Conservation (phyloP, 92 coral and sea anemone species). For the Zoanthus sansibaricus region DNA sequence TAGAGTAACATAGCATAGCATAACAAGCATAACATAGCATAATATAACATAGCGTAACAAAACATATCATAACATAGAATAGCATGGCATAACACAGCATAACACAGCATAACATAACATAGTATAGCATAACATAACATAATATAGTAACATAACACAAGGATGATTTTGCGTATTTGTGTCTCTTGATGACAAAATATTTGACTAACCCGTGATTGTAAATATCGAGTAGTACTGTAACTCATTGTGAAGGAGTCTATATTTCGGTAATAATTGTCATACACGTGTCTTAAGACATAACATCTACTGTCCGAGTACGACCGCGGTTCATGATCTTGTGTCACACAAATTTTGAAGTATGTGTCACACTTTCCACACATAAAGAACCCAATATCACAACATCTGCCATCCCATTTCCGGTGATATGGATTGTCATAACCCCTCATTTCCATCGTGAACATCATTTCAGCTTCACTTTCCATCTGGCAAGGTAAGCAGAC, state of each 20-base stretch:
- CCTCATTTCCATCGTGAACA: constrained; percentile 58
- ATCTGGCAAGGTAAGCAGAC: not conserved
- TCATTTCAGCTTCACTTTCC: constrained; percentile 57
- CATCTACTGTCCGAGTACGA: constrained; percentile 21
- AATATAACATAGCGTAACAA: no score
- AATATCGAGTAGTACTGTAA: not conserved
- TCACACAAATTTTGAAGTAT: constrained; percentile 70
- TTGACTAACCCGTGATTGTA: constrained; percentile 10
- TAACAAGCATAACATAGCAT: no score
- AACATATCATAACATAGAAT: no score
- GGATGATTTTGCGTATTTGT: not conserved
- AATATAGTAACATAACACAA: no score
- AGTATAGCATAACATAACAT: no score
- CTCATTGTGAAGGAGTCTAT: constrained; percentile 24
- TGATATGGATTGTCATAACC: constrained; percentile 63
- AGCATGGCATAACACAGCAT: no score
- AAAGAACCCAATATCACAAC: constrained; percentile 63
- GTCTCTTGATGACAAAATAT: not conserved
- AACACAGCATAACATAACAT: no score
- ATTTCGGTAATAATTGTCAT: not conserved
- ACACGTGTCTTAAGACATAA: constrained; percentile 29
- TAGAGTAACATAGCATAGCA: no score
- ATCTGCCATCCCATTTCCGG: constrained; percentile 65
- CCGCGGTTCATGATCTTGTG: not conserved
- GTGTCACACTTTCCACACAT: constrained; percentile 66